phyloP scores from a whole-genome alignment of 2,113 vertebrate species.

The Hippocampus guttulatus region DNA sequence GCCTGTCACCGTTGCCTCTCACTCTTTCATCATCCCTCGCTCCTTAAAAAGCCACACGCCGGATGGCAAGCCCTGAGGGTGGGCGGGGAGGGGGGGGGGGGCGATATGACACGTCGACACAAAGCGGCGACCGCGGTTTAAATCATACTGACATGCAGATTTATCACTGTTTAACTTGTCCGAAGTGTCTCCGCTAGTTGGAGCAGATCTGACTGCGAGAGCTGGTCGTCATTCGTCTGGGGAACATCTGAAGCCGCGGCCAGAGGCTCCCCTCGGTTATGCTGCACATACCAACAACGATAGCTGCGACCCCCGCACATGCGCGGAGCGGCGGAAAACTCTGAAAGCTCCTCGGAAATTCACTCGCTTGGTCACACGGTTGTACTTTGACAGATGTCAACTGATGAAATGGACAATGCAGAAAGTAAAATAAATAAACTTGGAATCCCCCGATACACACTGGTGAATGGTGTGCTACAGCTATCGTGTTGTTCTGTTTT shows the following conservation, averaged over 20 bases:
- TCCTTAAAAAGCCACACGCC: slow-evolving; percentile 58
- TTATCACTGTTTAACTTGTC: slow-evolving; percentile 76
- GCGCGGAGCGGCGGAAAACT: background rate
- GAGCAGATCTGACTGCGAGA: slow-evolving; percentile 66
- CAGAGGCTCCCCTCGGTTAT: slow-evolving; percentile 30
- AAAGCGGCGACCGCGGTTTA: slow-evolving; percentile 62
- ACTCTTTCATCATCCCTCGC: slow-evolving; percentile 67
- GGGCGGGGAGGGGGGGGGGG: background rate
- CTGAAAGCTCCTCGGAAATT: background rate
- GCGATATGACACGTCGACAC: slow-evolving; percentile 66
- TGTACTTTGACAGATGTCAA: no score
- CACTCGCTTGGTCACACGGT: background rate
- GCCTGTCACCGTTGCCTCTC: slow-evolving; percentile 67
- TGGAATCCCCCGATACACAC: no score
- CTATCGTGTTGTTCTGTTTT: no score
- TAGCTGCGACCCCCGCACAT: slow-evolving; percentile 4
- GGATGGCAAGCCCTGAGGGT: slow-evolving; percentile 59
- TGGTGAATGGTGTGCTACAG: no score
- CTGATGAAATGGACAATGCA: no score
- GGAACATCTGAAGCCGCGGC: slow-evolving; percentile 36
- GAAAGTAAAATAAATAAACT: no score
- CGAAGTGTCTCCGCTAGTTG: slow-evolving; percentile 69
- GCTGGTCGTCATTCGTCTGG: slow-evolving; percentile 46
- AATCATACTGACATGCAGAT: slow-evolving; percentile 72
- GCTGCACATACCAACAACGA: slow-evolving; percentile 14